Base-by-base conservation (phyloP, 2,888 invertebrate species). In the Cotesia congregata region DNA sequence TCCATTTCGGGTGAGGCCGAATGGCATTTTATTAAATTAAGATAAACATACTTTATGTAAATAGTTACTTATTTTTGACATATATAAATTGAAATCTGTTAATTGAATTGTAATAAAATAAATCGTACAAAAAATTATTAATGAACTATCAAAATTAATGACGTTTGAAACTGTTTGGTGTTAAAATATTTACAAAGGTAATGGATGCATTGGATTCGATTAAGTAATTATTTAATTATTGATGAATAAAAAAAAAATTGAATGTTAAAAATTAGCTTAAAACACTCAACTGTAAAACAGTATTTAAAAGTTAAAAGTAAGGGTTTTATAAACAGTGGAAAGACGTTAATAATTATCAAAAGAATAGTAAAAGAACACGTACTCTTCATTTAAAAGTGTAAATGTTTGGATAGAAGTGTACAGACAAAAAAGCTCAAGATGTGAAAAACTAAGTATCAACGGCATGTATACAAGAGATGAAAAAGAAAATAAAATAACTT, bases 361-460 rank as follows among this genome's bases (percentile, higher is more conserved):
- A 50, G 50, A 50, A 50, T 50, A 50, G 50, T 50, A 50, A 50
- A 50, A 50, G 50, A 50, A 50, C 50, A 50, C 50, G 59, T 9
- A 70, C 60, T 70, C 59, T 61, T 70, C 60, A 60, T 59, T 38
- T n/a, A 60, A 30, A 17, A 70, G 50, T 38, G 39, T 62, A 72
- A 64, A 72, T 62, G 41, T 64, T 72, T 72, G 61, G 62, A 72
- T 62, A 67, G 72, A 67, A 64, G 40, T 72, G 67, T 50, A 69
- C 59, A 70, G 50, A 50, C 50, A 50, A 59, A 70, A 70, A 60
- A 60, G 70, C 38, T 70, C 38, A 38, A 61, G 60, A 59, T 15
- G 60, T 70, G 59, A 30, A 70, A 70, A 70, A 70, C 60, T 17
- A 7, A 50, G 30, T 30, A 50, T 50, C 50, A 50, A 50, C 50